These are phyloP conservation scores for Matsumurasca onukii DNA, from an alignment of 1,140 invertebrate species.

Conservation along the genomic window DNA sequence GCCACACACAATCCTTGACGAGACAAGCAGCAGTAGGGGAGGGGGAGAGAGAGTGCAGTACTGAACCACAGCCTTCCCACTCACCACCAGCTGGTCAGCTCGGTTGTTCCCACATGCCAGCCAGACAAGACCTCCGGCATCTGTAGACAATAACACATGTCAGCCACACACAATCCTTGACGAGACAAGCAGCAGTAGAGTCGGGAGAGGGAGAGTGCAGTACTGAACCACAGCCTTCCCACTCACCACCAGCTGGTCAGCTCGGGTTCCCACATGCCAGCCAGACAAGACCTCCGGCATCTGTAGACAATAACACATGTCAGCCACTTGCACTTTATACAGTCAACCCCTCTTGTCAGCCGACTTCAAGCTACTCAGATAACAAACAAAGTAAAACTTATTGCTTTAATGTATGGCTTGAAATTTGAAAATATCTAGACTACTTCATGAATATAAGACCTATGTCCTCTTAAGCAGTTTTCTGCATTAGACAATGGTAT, in stretches of 20 bases:
- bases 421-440: no score
- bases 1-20: slow-evolving; percentile 65
- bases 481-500: no score
- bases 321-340: no score
- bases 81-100: slow-evolving; percentile 41
- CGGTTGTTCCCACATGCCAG: slow-evolving; percentile 40
- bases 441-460: no score
- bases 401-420: no score
- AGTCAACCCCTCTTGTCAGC: no score
- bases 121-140: slow-evolving; percentile 39
- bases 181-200: slow-evolving; percentile 41
- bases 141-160: no score
- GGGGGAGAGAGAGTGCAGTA: slow-evolving; percentile 37
- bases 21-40: slow-evolving; percentile 40
- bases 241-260: slow-evolving; percentile 41
- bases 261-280: slow-evolving; percentile 40
- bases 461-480: no score
- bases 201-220: slow-evolving; percentile 33
- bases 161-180: slow-evolving; percentile 71
- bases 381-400: no score
- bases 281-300: slow-evolving; percentile 39
- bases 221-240: slow-evolving; percentile 42
- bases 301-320: no score
- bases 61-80: no score
- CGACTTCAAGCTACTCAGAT: no score